Base-by-base conservation (phyloP, 2,113 vertebrate species). In the Strix aluco region DNA sequence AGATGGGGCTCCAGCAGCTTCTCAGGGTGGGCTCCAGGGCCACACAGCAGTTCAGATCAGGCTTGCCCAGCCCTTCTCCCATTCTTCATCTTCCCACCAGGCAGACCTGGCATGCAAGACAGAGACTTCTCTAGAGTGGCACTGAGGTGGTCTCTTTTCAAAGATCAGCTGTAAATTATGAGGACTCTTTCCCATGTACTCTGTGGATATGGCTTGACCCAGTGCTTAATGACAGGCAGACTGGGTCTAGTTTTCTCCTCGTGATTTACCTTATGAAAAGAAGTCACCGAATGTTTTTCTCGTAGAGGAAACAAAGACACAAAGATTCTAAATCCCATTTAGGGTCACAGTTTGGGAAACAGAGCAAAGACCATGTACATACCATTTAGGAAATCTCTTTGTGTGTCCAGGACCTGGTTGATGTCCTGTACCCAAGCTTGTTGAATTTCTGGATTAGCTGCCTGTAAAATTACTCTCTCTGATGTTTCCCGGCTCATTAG, bases 381-480 rank as follows among this genome's bases (percentile, higher is more conserved):
- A 99, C 99, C 99, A 70, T 99, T 99, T 95, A 99, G 97, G 96
- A 99, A 99, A 97, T 99, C 99, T 93, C 98, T 98, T 91, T 99
- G 99, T 78, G 98, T 99, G 54, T 99, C 99, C 96, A 99, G 97
- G 52, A 99, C 98, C 70, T 99, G 98, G 82, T 97, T 99, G 96
- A 99, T 99, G 96, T 99, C 99, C 84, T 98, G 97, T 62, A 99
- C 98, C 99, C 99, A 99, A 95, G 99, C 98, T 97, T 99, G 99
- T 5, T 99, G 99, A 96, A 99, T 99, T 96, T 99, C 99, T 9
- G 99, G 96, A 36, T 99, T 99, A 94, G 99, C 99, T 4, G 99
- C 99, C 96, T 99, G 99, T 69, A 99, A 98, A 72, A 99, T 98
- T 75, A 99, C 98, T 22, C 98, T 98, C 52, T 99, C 99, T 2